Evolutionary conservation across 2,113 vertebrate genomes (phyloP).

Genomic region (Uria lomvia): DNA sequence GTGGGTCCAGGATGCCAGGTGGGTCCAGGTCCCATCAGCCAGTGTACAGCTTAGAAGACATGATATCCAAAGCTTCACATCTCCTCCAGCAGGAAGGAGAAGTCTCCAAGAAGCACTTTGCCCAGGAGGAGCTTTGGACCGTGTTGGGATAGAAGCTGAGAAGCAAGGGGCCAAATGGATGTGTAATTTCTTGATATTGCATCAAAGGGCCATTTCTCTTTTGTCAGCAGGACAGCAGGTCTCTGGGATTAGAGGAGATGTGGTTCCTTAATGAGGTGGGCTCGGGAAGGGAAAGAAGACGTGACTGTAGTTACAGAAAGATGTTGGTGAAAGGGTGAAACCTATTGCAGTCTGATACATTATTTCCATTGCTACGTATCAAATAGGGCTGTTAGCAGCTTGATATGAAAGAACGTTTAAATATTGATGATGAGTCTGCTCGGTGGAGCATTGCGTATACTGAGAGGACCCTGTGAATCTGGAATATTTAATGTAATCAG

Average conservation of each 20-base stretch:
- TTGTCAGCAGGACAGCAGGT: background rate
- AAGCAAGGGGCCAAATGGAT: background rate
- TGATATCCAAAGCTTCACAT: background rate
- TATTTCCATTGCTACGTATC: background rate
- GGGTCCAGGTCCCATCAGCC: background rate
- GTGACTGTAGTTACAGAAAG: background rate
- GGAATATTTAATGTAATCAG: conserved; percentile 63
- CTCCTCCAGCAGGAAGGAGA: background rate
- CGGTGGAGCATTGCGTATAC: background rate
- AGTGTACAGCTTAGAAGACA: background rate
- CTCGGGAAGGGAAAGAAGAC: background rate
- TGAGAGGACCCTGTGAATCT: background rate
- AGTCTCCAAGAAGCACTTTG: background rate
- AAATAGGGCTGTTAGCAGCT: background rate
- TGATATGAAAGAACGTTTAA: background rate
- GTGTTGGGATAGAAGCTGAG: background rate
- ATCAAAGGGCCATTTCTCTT: background rate
- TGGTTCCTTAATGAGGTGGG: background rate
- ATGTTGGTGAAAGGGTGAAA: background rate
- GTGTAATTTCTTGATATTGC: background rate
- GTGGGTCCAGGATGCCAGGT: background rate
- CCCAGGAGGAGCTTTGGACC: background rate
- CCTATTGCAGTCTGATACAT: background rate
- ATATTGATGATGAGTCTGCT: conserved; percentile 41
- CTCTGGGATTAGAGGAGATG: background rate